Evolutionary conservation across 2,888 invertebrate species (phyloP), one percentile per base, ranked within the genome.

Genomic region (Neoitamus cyanurus): DNA sequence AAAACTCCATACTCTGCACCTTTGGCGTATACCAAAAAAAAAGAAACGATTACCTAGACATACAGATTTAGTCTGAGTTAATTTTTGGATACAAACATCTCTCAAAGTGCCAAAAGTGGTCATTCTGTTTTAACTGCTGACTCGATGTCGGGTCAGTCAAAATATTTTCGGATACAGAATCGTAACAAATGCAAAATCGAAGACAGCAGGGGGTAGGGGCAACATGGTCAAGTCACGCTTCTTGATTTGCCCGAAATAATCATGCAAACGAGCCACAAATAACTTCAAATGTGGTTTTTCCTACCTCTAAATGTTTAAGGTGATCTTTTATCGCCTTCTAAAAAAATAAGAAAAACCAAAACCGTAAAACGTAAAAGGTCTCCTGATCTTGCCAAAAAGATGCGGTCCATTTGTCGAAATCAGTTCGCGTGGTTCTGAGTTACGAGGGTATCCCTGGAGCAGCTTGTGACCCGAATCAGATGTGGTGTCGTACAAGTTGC

Each of bases 361-460:
- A 48, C 5, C 9, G 15, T 42, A 42, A 42, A n/a, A 20, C 58
- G 20, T 15, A 9, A 58, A 58, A 58, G 58, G 58, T 58, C n/a
- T 42, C 42, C 42, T 15, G 42, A 42, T 42, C 20, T 58, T 58
- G 58, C 58, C 15, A 58, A 58, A 58, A 58, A 75, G 42, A 75
- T 75, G 37, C 37, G 75, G 42, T 78, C 58, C 78, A 78, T 78
- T 78, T 78, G 78, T 78, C 78, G 78, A 48, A 78, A 78, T 48
- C 48, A 78, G 78, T 78, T 78, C 46, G 78, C 78, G 78, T 78
- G 46, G 58, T 78, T 48, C 48, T 31, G 31, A 78, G 48, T 78
- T 78, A 58, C 46, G 78, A 78, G 58, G 20, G 36, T 46, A 36
- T 46, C 77, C 25, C 30, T 9, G 70, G 34, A 70, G 58, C 15